phyloP scores from a whole-genome alignment of 2,797 vertebrate genomes.

The Glossophaga mutica region DNA sequence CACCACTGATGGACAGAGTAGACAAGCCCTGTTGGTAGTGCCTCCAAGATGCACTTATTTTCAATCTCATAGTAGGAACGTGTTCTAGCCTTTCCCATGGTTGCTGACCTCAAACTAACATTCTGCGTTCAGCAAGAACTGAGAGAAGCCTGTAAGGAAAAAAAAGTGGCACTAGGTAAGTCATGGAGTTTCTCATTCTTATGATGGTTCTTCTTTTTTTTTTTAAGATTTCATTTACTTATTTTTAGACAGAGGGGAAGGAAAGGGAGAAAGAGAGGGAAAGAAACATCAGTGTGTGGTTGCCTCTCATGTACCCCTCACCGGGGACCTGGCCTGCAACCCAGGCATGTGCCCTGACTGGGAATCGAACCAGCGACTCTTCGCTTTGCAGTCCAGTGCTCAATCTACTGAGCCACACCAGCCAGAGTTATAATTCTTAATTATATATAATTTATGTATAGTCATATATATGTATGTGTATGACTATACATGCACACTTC shows the following conservation, averaged over 20 bases:
- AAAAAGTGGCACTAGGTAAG: neutral
- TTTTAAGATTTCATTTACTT: no score
- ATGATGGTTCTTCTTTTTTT: neutral
- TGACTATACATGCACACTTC: neutral
- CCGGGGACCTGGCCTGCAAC: no score
- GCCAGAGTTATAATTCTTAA: neutral
- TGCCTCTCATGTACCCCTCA: no score
- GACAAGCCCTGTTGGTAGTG: neutral
- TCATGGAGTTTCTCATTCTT: neutral
- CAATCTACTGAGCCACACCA: no score
- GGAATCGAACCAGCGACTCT: no score
- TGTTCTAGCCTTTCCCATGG: neutral
- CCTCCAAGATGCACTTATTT: neutral
- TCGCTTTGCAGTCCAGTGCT: no score
- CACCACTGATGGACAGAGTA: neutral
- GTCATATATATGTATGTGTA: neutral
- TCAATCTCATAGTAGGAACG: neutral
- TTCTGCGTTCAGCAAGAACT: neutral
- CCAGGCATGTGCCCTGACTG: no score
- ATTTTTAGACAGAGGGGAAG: no score
- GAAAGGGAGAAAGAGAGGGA: no score
- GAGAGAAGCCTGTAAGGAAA: neutral
- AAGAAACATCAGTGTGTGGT: no score
- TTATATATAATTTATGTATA: neutral
- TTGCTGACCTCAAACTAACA: neutral